These are phyloP conservation scores for Stichodactyla helianthus DNA, from an alignment of 64 coral and sea anemone species.

Conservation along the genomic window DNA sequence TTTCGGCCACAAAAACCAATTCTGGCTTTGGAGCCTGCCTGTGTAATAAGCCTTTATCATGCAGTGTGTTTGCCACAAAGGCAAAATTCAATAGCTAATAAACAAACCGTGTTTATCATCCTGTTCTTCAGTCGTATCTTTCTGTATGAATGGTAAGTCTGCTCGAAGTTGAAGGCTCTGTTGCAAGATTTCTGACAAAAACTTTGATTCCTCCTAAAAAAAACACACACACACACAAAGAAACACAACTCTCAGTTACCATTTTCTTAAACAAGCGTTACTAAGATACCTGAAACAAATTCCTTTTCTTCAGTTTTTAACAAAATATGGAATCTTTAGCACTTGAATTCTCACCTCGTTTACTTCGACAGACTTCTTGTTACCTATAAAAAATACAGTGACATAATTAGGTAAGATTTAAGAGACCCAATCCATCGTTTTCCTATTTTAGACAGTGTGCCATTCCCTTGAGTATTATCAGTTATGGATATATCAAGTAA, in stretches of 20 bases:
- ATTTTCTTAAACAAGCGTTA: too few relatives aligned
- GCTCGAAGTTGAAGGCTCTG: not conserved
- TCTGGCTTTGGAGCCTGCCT: too few relatives aligned
- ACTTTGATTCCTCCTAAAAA: not conserved
- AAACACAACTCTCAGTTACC: too few relatives aligned
- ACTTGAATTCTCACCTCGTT: not conserved
- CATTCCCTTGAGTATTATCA: too few relatives aligned
- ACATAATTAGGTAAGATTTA: too few relatives aligned
- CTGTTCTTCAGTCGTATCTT: not conserved
- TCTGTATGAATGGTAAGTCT: not conserved
- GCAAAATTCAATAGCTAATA: not conserved
- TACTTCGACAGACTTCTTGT: not conserved
- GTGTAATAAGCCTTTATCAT: too few relatives aligned
- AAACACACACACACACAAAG: not conserved
- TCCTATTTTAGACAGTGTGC: too few relatives aligned
- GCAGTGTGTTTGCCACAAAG: too few relatives aligned
- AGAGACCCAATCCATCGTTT: too few relatives aligned
- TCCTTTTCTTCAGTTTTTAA: not conserved
- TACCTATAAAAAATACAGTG: not conserved
- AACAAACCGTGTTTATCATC: not conserved
- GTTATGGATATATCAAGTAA: too few relatives aligned
- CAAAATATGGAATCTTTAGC: not conserved
- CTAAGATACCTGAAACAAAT: too few relatives aligned
- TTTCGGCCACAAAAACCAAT: too few relatives aligned
- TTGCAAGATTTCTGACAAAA: slow-evolving; percentile 7